Base-by-base conservation (phyloP, 2,797 vertebrate species). In the Cuculus canorus region DNA sequence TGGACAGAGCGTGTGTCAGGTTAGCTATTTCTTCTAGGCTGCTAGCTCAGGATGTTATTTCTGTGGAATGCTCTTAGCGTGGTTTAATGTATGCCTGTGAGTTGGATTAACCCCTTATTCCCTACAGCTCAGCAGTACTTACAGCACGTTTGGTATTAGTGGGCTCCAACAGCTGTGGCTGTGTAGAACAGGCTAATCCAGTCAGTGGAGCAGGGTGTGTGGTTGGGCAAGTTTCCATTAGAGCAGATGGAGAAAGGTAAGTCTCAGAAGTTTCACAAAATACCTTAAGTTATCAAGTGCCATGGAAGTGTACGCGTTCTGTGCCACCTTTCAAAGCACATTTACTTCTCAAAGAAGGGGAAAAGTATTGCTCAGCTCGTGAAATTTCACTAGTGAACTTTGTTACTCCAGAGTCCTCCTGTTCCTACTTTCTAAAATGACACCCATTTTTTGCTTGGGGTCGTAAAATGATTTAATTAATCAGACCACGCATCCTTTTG, bases 31-130 rank as follows among this genome's bases (percentile, higher is more conserved):
- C 82, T 63, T 7, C 32, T 16, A 25, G 54, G 75, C 80, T 65
- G 71, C 84, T 32, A 10, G 57, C 70, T 84, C 35, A 0, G 86
- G 83, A 28, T 64, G 90, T 90, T 48, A 52, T 92, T 92, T 84
- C 81, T 88, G 45, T 90, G 96, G 93, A 95, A 95, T 90, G 96
- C 93, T 95, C 90, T 84, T 30, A 91, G 87, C 53, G 7, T 2
- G 41, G 77, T 73, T 71, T 52, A 80, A 77, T 66, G 92, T 77
- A 10, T 70, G 80, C 66, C 81, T 83, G 86, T 0, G 5, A 81
- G 89, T 16, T 35, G 87, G 19, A 52, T 96, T 96, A 95, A 96
- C 92, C 91, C 95, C 73, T 92, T n/a, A 16, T 32, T 53, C 6
- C 28, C 90, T 39, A 0, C 1, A 6, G 61, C n/a, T 7, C 3